phyloP scores from a whole-genome alignment of 2,797 vertebrate species.

The Menidia menidia region DNA sequence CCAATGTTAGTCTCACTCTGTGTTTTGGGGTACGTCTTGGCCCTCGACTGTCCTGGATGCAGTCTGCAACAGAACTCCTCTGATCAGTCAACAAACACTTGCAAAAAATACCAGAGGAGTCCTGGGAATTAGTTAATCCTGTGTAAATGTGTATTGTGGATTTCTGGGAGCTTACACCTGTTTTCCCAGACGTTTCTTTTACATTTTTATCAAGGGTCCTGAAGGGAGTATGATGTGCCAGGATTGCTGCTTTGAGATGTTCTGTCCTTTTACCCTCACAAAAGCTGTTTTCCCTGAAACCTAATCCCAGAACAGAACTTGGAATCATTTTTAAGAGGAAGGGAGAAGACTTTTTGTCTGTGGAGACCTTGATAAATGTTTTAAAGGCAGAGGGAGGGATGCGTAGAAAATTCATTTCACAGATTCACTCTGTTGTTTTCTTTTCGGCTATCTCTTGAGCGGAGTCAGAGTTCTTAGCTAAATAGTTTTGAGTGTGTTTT shows the following conservation, averaged over 20 bases:
- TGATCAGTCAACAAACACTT: slow-evolving; percentile 32
- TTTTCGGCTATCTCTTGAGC: slow-evolving; percentile 6
- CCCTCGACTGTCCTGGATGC: slow-evolving; percentile 10
- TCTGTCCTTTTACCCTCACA: slow-evolving; percentile 33
- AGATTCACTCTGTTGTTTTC: slow-evolving; percentile 22
- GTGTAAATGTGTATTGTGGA: slow-evolving; percentile 68
- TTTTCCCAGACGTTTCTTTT: slow-evolving; percentile 51
- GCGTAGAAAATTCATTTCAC: slow-evolving; percentile 24
- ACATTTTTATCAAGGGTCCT: slow-evolving; percentile 31
- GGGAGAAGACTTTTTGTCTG: slow-evolving; percentile 22
- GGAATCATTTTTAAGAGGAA: slow-evolving; percentile 38
- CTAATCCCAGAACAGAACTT: slow-evolving; percentile 41
- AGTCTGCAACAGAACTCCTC: slow-evolving; percentile 8
- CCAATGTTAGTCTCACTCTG: neutral
- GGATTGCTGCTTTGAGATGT: slow-evolving; percentile 51
- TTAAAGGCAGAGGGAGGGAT: slow-evolving; percentile 12
- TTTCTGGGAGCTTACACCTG: slow-evolving; percentile 58
- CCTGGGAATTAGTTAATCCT: slow-evolving; percentile 64
- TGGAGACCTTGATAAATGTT: slow-evolving; percentile 28
- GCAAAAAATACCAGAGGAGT: slow-evolving; percentile 45
- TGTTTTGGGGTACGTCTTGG: neutral
- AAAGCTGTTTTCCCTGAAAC: slow-evolving; percentile 31
- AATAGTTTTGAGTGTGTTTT: slow-evolving; percentile 9
- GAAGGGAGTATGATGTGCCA: slow-evolving; percentile 41
- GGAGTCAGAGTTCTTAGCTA: slow-evolving; percentile 13